phyloP scores from a whole-genome alignment of 53 echinoderm and acorn worm species.

The Echinarachnius parma region DNA sequence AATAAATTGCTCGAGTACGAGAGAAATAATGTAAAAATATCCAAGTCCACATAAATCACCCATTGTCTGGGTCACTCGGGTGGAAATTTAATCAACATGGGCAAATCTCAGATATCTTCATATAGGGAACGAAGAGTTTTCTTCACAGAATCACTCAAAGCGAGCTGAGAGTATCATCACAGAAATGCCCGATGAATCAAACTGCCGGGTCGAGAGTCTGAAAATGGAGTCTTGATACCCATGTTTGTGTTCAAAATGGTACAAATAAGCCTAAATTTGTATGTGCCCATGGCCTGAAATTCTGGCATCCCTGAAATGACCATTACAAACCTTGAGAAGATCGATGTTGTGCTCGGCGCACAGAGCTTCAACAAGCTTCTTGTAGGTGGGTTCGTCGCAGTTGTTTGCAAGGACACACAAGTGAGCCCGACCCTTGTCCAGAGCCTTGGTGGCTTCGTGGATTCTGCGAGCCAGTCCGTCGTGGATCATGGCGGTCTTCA shows the following conservation, averaged over 20 bases:
- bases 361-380: conserved; percentile 89
- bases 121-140: conserved; percentile 40
- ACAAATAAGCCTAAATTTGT: too few species aligned
- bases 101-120: conserved; percentile 32
- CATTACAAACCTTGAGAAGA: conserved; percentile 70
- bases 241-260: background rate
- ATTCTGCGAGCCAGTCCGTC: conserved; percentile 90
- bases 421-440: conserved; percentile 90
- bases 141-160: conserved; percentile 22
- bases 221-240: too few species aligned
- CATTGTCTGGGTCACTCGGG: too few species aligned
- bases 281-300: too few species aligned
- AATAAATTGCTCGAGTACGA: background rate
- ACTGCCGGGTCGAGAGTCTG: too few species aligned
- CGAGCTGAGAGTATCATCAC: conserved; percentile 33
- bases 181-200: conserved; percentile 27
- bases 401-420: conserved; percentile 96
- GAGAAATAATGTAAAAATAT: background rate
- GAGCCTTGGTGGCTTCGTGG: conserved; percentile 89
- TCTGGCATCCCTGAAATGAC: too few species aligned
- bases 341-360: conserved; percentile 96
- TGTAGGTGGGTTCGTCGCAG: conserved; percentile 94
- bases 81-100: too few species aligned
- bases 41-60: too few species aligned
- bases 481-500: conserved; percentile 73